These are phyloP conservation scores for Tetragonisca angustula DNA, from an alignment of 2,888 invertebrate genomes.

Conservation along the genomic window DNA sequence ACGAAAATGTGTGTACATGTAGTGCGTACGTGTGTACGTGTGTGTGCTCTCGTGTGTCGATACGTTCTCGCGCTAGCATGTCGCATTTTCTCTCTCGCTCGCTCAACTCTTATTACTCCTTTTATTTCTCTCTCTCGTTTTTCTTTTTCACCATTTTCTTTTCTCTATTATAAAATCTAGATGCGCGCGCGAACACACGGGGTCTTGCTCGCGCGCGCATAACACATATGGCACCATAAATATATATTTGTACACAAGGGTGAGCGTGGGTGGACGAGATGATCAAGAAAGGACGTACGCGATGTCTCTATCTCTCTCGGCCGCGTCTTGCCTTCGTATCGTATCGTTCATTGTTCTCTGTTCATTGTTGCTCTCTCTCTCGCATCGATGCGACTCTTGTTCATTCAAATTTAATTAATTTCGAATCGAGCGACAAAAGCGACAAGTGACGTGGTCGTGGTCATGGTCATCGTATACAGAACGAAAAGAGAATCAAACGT, in stretches of 20 bases:
- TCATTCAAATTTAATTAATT: too few relatives aligned
- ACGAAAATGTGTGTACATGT: background rate
- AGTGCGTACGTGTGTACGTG: background rate
- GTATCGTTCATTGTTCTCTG: background rate
- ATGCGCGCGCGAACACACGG: constrained; percentile 50
- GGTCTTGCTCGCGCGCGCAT: constrained; percentile 48
- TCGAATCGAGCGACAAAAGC: too few relatives aligned
- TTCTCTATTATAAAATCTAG: constrained; percentile 63
- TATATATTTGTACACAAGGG: constrained; percentile 64
- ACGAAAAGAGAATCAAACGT: background rate
- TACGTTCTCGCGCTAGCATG: constrained; percentile 44
- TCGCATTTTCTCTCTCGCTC: constrained; percentile 31
- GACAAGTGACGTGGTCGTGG: too few relatives aligned
- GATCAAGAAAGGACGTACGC: constrained; percentile 52
- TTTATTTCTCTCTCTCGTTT: constrained; percentile 8
- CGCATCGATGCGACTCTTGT: too few relatives aligned
- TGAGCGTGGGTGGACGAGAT: constrained; percentile 54
- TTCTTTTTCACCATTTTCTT: constrained; percentile 13
- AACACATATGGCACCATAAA: constrained; percentile 63
- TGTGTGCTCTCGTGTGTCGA: constrained; percentile 24
- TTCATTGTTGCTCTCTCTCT: too few relatives aligned
- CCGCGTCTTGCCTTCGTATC: background rate
- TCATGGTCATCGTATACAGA: background rate
- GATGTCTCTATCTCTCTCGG: constrained; percentile 8
- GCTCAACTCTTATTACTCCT: constrained; percentile 15